These are phyloP conservation scores for Drosophila willistoni DNA, from an alignment of 1,140 invertebrate species.

Conservation along the genomic window DNA sequence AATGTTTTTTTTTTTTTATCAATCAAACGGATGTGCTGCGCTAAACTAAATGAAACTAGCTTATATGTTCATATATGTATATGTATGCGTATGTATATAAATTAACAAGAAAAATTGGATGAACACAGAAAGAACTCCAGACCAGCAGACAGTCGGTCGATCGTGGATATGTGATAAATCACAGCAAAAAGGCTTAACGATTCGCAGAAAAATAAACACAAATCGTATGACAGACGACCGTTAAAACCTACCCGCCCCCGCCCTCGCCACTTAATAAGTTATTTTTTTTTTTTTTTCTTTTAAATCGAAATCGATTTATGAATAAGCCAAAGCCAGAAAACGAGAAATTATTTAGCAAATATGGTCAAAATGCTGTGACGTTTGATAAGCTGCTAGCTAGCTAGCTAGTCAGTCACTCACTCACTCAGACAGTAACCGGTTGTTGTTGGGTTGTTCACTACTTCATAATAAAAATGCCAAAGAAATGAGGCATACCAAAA, in stretches of 20 bases:
- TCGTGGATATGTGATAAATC: background rate
- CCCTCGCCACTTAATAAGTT: background rate
- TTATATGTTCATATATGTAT: no score
- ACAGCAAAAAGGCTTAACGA: slow-evolving; percentile 8
- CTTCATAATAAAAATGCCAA: slow-evolving; percentile 8
- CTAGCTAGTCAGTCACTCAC: background rate
- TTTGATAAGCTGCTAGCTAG: slow-evolving; percentile 10
- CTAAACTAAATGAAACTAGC: background rate
- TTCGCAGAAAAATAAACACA: slow-evolving; percentile 4
- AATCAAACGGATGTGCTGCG: background rate
- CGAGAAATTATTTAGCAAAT: slow-evolving; percentile 1
- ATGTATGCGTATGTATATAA: background rate
- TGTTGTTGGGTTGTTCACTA: background rate
- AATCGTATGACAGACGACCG: background rate
- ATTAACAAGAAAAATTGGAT: slow-evolving; percentile 2
- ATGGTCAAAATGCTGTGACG: slow-evolving; percentile 9
- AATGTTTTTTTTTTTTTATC: background rate
- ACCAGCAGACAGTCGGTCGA: background rate
- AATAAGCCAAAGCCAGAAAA: no score
- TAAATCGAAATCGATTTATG: no score
- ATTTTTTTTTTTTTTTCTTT: background rate
- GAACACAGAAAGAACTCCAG: background rate
- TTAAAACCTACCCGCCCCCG: background rate
- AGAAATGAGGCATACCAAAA: slow-evolving; percentile 6
- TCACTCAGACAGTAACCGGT: slow-evolving; percentile 6